A percentile compares a stretch with the other conserved stretches of the same genome.
These are phyloP conservation scores for Metalampra italica DNA, from an alignment of 2,888 invertebrate species.

Conservation along the genomic window DNA sequence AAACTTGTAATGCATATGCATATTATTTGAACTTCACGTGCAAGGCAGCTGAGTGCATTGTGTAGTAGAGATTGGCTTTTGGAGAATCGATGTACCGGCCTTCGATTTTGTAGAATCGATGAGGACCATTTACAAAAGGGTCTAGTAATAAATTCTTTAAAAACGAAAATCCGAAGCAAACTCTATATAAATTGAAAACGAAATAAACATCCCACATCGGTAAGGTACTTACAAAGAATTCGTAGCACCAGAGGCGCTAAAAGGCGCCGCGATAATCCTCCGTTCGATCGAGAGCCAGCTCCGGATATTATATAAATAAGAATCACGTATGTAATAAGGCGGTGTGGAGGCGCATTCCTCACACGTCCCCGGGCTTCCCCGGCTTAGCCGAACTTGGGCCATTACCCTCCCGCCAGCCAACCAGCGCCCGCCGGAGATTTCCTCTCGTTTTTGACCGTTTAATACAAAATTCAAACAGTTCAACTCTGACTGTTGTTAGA, in stretches of 20 bases:
- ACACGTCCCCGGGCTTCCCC: conserved; percentile 63
- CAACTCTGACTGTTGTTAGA: not conserved
- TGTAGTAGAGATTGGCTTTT: no score
- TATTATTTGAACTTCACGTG: no score
- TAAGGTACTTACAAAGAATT: conserved; percentile 48
- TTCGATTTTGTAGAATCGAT: no score
- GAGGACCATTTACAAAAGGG: no score
- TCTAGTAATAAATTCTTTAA: no score
- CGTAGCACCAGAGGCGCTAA: conserved; percentile 52
- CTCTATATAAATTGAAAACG: not conserved
- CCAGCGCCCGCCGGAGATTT: conserved; percentile 41
- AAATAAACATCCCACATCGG: conserved; percentile 4
- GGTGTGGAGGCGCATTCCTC: conserved; percentile 58
- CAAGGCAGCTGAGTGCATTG: no score
- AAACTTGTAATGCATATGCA: no score
- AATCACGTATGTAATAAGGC: conserved; percentile 77
- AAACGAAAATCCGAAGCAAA: no score
- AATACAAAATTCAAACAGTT: conserved; percentile 12
- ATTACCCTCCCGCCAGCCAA: no score
- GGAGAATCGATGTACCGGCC: no score
- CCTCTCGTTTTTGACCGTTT: conserved; percentile 9
- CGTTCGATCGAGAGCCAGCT: conserved; percentile 34
- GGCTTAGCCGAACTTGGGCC: conserved; percentile 69
- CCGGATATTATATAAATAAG: conserved; percentile 73
- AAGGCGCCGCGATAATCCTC: conserved; percentile 63